These are phyloP conservation scores for Ageneiosus marmoratus DNA, from an alignment of 2,113 vertebrate genomes.

Conservation along the genomic window DNA sequence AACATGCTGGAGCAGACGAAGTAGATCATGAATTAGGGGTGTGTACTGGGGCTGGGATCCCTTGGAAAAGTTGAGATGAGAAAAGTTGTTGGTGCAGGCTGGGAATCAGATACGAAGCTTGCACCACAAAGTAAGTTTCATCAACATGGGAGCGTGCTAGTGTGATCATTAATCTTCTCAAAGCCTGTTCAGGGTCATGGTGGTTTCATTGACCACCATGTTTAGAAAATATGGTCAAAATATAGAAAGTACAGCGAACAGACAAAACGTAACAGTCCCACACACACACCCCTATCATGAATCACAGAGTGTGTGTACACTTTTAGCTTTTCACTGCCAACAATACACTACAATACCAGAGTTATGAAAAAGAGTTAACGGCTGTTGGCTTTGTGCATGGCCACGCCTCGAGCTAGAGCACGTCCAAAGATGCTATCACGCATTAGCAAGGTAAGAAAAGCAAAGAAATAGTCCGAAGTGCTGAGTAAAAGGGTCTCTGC, in stretches of 20 bases:
- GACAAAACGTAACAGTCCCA: background rate
- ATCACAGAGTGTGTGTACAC: background rate
- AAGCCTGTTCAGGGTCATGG: background rate
- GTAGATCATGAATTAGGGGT: background rate
- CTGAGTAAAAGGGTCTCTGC: background rate
- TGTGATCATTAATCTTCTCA: background rate
- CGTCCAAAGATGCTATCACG: constrained; percentile 32
- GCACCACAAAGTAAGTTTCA: background rate
- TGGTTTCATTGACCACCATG: background rate
- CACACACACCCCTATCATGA: background rate
- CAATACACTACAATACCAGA: constrained; percentile 6
- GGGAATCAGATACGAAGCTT: background rate
- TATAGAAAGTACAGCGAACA: background rate
- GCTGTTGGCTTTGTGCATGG: background rate
- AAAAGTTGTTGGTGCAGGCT: background rate
- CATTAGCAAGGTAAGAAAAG: background rate
- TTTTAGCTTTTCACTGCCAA: constrained; percentile 4
- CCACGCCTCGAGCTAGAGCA: constrained; percentile 30
- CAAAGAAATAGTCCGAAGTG: background rate
- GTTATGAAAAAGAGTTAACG: background rate
- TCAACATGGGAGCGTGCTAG: background rate
- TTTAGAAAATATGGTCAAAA: background rate
- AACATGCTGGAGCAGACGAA: background rate
- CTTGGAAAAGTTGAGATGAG: too few species aligned
- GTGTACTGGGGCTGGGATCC: background rate